phyloP scores from a whole-genome alignment of 2,888 invertebrate genomes.

The Pyrgus malvae region DNA sequence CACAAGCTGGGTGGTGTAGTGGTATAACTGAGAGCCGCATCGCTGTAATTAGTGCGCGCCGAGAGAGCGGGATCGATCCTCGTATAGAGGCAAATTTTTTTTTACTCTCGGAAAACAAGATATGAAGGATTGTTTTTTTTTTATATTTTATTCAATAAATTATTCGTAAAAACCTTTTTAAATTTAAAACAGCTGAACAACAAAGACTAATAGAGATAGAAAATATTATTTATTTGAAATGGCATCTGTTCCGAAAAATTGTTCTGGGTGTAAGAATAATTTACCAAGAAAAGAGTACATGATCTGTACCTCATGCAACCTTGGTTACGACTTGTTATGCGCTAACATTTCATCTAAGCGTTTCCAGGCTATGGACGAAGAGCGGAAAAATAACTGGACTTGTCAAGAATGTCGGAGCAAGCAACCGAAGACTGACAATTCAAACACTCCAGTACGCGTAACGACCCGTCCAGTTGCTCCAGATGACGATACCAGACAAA shows the following conservation, averaged over 20 bases:
- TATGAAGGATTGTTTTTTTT: too few relatives aligned
- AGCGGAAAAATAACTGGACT: background rate
- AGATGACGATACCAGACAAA: background rate
- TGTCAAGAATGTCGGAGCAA: background rate
- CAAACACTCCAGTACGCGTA: background rate
- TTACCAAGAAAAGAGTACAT: constrained; percentile 4
- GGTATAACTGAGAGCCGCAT: too few relatives aligned
- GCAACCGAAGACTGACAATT: background rate
- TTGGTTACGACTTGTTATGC: background rate
- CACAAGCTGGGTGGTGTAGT: too few relatives aligned
- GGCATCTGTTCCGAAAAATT: background rate
- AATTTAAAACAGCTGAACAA: background rate
- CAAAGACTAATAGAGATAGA: background rate
- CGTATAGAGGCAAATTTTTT: too few relatives aligned
- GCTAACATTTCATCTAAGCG: background rate
- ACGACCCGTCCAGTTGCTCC: background rate
- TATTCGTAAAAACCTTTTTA: too few relatives aligned
- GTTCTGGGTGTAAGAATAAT: background rate
- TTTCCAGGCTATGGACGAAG: background rate
- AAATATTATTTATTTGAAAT: background rate
- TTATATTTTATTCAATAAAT: too few relatives aligned
- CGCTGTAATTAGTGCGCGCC: too few relatives aligned
- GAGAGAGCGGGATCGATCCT: too few relatives aligned
- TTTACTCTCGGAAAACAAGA: too few relatives aligned
- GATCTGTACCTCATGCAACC: background rate